Base-by-base conservation (phyloP, 2,113 vertebrate species). In the Phyllopteryx taeniolatus region DNA sequence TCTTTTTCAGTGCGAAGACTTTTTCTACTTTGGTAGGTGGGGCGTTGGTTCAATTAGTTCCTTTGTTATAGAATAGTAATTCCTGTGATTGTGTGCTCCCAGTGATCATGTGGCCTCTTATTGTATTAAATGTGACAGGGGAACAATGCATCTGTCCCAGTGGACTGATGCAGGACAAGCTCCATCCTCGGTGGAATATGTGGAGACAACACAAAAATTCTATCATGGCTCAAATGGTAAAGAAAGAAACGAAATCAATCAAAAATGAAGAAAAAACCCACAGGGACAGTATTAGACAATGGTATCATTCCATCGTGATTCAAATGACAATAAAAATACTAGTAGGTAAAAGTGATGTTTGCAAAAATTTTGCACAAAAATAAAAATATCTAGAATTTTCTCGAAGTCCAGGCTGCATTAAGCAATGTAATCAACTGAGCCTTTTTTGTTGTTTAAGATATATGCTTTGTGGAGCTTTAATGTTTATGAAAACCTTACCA, bases 91-190 rank as follows among this genome's bases (percentile, higher is more conserved):
- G 80, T 87, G 65, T 70, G 57, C 68, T 49, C 59, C 67, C 56
- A 78, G 62, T 81, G 70, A 80, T 87, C 79, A 84, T 76, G 80
- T 53, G 57, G 70, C 80, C 42, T 71, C 71, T 43, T 61, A 33
- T 62, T 74, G 70, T 82, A 88, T 83, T 77, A 70, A 78, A 84
- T 85, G 67, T 82, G 87, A 90, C 88, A 90, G 68, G 75, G 79
- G 83, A 86, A 90, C 85, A 90, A 90, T 85, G 61, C 69, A 68
- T 72, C 59, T 65, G 67, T 69, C 75, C 33, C 20, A n/a, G 22
- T 59, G 56, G 56, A 27, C 53, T 1, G 8, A n/a, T 54, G 20
- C 53, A 11, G 51, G 19, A 54, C 51, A 54, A 72, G 49, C 54
- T 46, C 20, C 59, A 59, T 43, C 35, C 43, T 66, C 49, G 9